Evolutionary conservation across 2,113 vertebrate genomes (phyloP).

Genomic region (Arvicanthis niloticus): DNA sequence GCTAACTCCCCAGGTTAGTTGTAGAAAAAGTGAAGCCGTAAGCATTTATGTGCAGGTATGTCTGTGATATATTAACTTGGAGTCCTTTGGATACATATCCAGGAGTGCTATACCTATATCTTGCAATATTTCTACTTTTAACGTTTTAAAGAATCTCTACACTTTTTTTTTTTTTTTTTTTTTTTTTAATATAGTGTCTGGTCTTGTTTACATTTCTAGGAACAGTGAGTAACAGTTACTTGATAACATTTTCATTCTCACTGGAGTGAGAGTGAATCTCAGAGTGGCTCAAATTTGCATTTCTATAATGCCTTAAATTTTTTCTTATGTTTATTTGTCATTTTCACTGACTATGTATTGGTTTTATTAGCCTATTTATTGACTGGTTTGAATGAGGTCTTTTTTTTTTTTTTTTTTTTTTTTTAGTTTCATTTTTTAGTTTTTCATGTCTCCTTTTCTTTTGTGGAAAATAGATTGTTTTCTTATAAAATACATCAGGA

Average conservation of each 20-base stretch:
- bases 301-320: not conserved
- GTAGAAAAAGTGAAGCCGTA: no score
- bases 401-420: not conserved
- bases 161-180: no score
- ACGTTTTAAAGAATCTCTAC: not conserved
- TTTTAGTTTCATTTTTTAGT: no score
- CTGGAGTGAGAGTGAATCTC: not conserved
- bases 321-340: not conserved
- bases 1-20: not conserved
- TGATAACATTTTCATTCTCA: not conserved
- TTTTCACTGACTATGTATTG: not conserved
- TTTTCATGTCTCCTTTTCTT: not conserved
- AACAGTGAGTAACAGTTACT: not conserved
- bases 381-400: no score
- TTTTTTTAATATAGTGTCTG: no score
- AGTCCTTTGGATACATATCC: not conserved
- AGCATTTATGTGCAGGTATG: not conserved
- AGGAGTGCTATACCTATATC: not conserved
- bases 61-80: not conserved
- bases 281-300: not conserved
- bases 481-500: not conserved
- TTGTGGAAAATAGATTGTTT: not conserved
- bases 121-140: not conserved
- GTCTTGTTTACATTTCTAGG: not conserved
- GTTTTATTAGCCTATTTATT: not conserved